A percentile compares a stretch with the other conserved stretches of the same genome.
These are phyloP conservation scores for Saturnia pavonia DNA, from an alignment of 2,888 invertebrate species.

Conservation along the genomic window DNA sequence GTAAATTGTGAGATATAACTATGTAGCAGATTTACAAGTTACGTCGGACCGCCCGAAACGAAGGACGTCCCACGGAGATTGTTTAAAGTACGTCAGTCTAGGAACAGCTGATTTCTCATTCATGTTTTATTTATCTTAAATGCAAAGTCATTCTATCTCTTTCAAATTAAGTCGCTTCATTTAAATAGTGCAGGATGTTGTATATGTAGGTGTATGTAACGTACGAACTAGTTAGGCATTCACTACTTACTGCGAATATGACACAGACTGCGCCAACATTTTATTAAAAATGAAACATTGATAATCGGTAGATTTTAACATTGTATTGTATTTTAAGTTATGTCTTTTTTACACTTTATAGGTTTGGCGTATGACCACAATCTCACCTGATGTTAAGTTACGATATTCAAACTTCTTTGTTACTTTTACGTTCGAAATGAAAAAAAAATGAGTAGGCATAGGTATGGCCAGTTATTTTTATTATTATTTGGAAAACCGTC, in stretches of 20 bases:
- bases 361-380: no score
- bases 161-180: constrained; percentile 17
- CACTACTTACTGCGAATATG: not conserved
- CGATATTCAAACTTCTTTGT: not conserved
- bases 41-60: constrained; percentile 52
- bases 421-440: not conserved
- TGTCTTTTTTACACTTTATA: no score
- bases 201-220: not conserved
- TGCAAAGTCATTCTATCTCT: constrained; percentile 36
- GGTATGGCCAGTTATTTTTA: no score
- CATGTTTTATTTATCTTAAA: constrained; percentile 38
- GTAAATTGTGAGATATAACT: constrained; percentile 62
- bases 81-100: constrained; percentile 26
- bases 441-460: not conserved
- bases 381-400: no score
- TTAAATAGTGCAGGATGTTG: constrained; percentile 14
- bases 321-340: no score
- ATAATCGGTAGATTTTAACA: no score
- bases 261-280: not conserved
- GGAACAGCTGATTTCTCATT: constrained; percentile 49
- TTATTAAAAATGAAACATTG: not conserved
- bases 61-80: constrained; percentile 45
- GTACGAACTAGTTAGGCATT: not conserved
- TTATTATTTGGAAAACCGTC: no score
- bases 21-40: constrained; percentile 33